Evolutionary conservation across 1,140 invertebrate genomes (phyloP).

Genomic region (Notospermus geniculatus): DNA sequence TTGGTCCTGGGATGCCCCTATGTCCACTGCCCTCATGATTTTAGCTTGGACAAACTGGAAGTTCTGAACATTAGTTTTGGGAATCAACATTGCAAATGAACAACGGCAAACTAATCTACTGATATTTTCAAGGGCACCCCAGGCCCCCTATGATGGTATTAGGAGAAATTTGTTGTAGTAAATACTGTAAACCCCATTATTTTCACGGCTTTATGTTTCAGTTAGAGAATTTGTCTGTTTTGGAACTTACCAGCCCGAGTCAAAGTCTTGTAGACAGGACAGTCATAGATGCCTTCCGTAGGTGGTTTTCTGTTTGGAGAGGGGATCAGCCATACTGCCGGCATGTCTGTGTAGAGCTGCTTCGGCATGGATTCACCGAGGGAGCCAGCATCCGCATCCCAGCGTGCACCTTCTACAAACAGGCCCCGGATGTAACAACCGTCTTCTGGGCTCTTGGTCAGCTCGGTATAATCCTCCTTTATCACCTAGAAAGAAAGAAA

Average conservation of each 20-base stretch:
- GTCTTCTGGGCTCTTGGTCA: slow-evolving; percentile 41
- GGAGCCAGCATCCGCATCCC: slow-evolving; percentile 40
- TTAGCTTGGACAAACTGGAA: too few species aligned
- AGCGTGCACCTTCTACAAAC: slow-evolving; percentile 55
- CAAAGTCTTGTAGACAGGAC: slow-evolving; percentile 57
- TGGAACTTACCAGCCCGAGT: slow-evolving; percentile 52
- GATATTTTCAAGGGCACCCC: too few species aligned
- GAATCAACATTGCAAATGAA: too few species aligned
- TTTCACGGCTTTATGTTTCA: too few species aligned
- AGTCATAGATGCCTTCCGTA: slow-evolving; percentile 49
- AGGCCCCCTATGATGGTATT: too few species aligned
- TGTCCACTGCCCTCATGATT: too few species aligned
- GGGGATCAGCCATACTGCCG: slow-evolving; percentile 54
- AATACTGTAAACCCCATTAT: too few species aligned
- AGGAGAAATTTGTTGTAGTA: too few species aligned
- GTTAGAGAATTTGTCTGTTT: neutral
- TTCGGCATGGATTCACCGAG: slow-evolving; percentile 54
- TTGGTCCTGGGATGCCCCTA: too few species aligned
- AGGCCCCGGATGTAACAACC: slow-evolving; percentile 57
- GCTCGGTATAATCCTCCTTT: slow-evolving; percentile 35
- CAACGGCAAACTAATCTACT: too few species aligned
- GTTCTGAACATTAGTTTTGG: too few species aligned
- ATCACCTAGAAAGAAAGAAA: slow-evolving; percentile 34
- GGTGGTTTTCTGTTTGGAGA: slow-evolving; percentile 41
- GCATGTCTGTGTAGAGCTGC: slow-evolving; percentile 55